Conservation (phyloP, 2,113 vertebrate species). For the Scolopax mira region DNA sequence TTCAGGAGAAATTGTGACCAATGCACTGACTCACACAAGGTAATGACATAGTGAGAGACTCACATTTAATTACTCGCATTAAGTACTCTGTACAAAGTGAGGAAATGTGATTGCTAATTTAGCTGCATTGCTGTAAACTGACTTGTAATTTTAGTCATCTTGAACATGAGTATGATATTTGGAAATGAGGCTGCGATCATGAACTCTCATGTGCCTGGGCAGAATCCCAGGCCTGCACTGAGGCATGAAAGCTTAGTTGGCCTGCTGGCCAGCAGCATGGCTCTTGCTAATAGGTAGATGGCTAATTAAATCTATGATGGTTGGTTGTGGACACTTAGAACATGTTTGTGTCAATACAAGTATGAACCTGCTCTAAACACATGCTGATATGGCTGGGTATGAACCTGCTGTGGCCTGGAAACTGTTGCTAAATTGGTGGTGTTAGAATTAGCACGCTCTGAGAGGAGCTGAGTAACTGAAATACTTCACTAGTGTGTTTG, state of each 20-base stretch:
- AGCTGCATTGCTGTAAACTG: background rate
- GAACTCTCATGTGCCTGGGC: background rate
- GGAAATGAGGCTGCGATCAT: background rate
- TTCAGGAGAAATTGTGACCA: constrained; percentile 1
- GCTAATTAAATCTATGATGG: background rate
- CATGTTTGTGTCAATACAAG: background rate
- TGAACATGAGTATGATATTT: background rate
- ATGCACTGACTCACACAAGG: background rate
- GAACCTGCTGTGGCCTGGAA: background rate
- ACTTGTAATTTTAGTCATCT: background rate
- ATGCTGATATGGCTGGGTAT: background rate
- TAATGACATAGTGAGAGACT: background rate
- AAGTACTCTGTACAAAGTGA: background rate
- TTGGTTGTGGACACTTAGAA: background rate
- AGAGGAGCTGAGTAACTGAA: rapidly evolving
- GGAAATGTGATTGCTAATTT: background rate
- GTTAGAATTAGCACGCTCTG: background rate
- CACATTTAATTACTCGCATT: background rate
- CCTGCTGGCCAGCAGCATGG: background rate
- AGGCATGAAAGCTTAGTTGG: background rate
- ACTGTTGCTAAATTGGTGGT: background rate
- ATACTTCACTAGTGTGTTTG: background rate
- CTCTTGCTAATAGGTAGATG: background rate
- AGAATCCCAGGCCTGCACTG: background rate
- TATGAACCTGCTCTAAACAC: background rate